Conservation (phyloP, 2,113 vertebrate species). For the western clawed frog (Xenopus tropicalis) region DNA sequence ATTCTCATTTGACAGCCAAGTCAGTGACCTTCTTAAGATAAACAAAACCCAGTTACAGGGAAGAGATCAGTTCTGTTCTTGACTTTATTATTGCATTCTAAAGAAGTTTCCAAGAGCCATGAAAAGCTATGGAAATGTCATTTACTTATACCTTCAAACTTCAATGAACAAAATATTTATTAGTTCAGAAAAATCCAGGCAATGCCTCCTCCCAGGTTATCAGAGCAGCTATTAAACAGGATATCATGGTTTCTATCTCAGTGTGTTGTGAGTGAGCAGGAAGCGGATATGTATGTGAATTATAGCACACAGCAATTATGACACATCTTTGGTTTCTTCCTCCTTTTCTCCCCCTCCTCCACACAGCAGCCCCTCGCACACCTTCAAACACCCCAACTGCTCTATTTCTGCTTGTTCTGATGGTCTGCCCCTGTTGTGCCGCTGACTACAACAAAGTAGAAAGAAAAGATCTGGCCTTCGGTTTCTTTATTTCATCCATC, state of each 20-base stretch:
- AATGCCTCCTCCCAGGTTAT: too few relatives aligned
- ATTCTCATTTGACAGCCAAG: too few relatives aligned
- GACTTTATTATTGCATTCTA: too few relatives aligned
- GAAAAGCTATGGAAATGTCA: too few relatives aligned
- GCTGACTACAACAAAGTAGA: background rate
- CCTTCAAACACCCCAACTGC: background rate
- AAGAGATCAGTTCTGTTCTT: too few relatives aligned
- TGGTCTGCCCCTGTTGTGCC: conserved; percentile 5
- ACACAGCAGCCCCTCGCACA: conserved; percentile 25
- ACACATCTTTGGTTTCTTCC: conserved; percentile 34
- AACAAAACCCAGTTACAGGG: too few relatives aligned
- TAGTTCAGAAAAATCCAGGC: too few relatives aligned
- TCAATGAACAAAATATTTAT: too few relatives aligned
- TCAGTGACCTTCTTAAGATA: too few relatives aligned
- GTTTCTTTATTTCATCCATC: background rate
- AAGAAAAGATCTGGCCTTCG: background rate
- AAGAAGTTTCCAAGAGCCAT: too few relatives aligned
- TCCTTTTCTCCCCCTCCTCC: conserved; percentile 27
- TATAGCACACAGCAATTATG: conserved; percentile 29
- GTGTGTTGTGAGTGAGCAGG: conserved; percentile 18
- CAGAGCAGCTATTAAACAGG: background rate
- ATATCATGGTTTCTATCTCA: background rate
- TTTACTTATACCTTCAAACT: too few relatives aligned
- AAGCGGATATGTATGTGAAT: conserved; percentile 38
- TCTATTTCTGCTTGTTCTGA: conserved; percentile 3